Base-by-base conservation (phyloP, 2,113 vertebrate genomes). In the Cyphomyrus discorhynchus region DNA sequence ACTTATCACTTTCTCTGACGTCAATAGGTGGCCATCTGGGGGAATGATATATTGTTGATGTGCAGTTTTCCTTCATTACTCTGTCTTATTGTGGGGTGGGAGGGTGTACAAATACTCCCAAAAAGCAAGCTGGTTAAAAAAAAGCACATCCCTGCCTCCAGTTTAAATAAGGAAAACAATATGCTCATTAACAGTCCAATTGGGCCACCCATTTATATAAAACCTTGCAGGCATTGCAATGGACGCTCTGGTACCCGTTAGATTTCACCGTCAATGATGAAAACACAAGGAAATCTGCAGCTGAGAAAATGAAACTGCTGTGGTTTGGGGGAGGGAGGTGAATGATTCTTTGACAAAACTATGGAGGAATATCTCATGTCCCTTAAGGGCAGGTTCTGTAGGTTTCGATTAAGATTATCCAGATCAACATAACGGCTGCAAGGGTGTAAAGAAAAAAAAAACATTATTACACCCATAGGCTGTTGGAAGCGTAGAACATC, bases 371-470 rank as follows among this genome's bases (percentile, higher is more conserved):
- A 56, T 87, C 85, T 87, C 85, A 35, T 87, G n/a, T 56, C n/a
- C 85, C 35, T 49, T 49, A 52, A 19, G 50, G 27, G 11, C 50
- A 56, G 50, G n/a, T 31, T 35, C 85, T 53, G 47, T 49, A 56
- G 85, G 49, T 87, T 52, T 87, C 13, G 50, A 87, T 87, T 87
- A 87, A 87, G 50, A 56, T 87, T 56, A 53, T 87, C 46, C 11
- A 24, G 24, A 47, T 84, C 82, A 39, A 47, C 39, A 46, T 84
- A n/a, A 47, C 10, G 15, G 39, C 45, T n/a, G 7, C 24, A 84
- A 84, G 11, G 17, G 82, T 1, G 45, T 46, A 21, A 45, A 84
- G 77, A 45, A 47, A 42, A 84, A 84, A 47, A 24, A 31, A 13
- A 13, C 53, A 56, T 56, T n/a, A 47, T 84, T 84, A 84, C 45